Conservation (phyloP, 2,113 vertebrate genomes). For the Zootoca vivipara region DNA sequence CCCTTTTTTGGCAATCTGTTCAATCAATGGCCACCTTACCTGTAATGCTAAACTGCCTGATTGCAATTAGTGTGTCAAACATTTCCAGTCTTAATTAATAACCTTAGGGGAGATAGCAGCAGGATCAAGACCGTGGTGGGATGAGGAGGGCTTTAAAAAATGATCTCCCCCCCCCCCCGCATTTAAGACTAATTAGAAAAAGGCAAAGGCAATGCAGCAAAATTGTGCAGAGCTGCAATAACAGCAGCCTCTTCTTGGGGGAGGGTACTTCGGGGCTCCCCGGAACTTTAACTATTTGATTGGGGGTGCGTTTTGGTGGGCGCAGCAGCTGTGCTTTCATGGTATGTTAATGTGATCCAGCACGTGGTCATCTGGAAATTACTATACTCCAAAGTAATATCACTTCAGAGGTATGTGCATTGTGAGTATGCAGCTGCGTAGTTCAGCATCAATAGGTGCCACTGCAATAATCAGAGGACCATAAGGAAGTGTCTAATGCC, state of each 20-base stretch:
- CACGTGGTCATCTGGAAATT: neutral
- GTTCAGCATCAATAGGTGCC: neutral
- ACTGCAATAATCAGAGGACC: neutral
- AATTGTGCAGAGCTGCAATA: neutral
- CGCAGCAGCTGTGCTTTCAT: neutral
- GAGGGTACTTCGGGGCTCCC: neutral
- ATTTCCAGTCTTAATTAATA: no score
- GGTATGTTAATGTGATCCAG: no score
- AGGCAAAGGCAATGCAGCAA: neutral
- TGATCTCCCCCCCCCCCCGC: no score
- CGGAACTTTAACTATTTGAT: neutral
- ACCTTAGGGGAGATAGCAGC: no score
- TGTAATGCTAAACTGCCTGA: no score
- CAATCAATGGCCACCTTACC: no score
- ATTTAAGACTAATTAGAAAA: neutral
- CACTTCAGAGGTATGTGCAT: neutral
- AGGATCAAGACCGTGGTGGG: no score
- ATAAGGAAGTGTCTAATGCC: neutral
- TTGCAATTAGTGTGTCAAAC: no score
- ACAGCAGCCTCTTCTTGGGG: neutral
- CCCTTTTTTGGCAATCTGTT: no score
- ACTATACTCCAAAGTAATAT: neutral
- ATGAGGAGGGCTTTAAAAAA: no score
- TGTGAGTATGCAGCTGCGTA: neutral
- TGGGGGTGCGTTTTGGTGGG: neutral